Conservation (phyloP, 2,888 invertebrate species). For the Therioaphis trifolii region DNA sequence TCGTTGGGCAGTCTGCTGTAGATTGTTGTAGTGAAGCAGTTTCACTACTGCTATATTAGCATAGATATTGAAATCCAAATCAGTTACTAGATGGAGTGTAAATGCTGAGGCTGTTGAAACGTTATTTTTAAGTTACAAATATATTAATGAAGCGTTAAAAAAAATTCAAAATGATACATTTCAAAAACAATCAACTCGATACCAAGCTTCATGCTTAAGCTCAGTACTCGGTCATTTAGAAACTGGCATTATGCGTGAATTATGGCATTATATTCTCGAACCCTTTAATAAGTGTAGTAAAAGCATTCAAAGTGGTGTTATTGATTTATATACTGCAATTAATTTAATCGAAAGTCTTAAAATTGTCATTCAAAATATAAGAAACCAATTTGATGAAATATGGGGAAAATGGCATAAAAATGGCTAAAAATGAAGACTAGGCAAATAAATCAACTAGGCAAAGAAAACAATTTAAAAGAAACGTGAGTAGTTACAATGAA, state of each 20-base stretch:
- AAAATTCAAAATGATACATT: conserved; percentile 38
- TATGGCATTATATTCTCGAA: conserved; percentile 37
- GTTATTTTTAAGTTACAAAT: conserved; percentile 21
- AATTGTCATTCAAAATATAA: no score
- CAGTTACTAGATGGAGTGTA: conserved; percentile 36
- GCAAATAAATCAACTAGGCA: no score
- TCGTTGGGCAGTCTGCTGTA: conserved; percentile 50
- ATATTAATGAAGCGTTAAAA: conserved; percentile 43
- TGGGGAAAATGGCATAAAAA: no score
- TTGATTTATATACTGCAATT: no score
- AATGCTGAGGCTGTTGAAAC: no score
- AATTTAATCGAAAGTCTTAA: no score
- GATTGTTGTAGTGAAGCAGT: conserved; percentile 49
- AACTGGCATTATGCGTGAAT: conserved; percentile 40
- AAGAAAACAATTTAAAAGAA: no score
- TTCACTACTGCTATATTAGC: no score
- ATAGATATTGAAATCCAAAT: conserved; percentile 42
- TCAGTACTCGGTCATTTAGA: conserved; percentile 25
- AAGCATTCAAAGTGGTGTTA: no score
- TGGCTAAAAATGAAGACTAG: no score
- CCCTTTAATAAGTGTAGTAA: conserved; percentile 41
- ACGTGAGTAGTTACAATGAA: no score
- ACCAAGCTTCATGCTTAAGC: conserved; percentile 24
- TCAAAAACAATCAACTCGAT: conserved; percentile 33
- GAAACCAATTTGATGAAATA: no score